phyloP scores from a whole-genome alignment of 2,888 invertebrate species.

The Diachrysia chrysitis region DNA sequence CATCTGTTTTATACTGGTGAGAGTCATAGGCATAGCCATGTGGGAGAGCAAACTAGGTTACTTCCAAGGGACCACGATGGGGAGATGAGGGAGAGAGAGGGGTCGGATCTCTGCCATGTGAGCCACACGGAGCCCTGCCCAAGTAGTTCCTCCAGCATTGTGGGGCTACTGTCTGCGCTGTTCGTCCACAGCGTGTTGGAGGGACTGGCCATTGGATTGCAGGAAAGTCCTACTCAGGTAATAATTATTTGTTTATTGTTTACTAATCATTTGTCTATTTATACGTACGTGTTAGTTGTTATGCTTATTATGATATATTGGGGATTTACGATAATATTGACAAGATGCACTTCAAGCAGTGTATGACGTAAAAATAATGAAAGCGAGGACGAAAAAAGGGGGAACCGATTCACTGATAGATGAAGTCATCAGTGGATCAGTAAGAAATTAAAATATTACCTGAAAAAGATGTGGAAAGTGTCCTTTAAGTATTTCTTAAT shows the following conservation, averaged over 20 bases:
- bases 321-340: too few relatives aligned
- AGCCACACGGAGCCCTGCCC: slow-evolving; percentile 91
- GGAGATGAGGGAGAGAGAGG: slow-evolving; percentile 74
- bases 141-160: slow-evolving; percentile 89
- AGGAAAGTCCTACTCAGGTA: slow-evolving; percentile 91
- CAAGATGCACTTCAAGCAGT: background rate
- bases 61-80: slow-evolving; percentile 67
- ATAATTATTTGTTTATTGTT: slow-evolving; percentile 12
- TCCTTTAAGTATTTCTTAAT: too few relatives aligned
- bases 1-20: slow-evolving; percentile 89
- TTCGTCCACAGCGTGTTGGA: slow-evolving; percentile 94
- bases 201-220: slow-evolving; percentile 94
- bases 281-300: background rate
- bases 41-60: slow-evolving; percentile 72
- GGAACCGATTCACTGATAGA: too few relatives aligned
- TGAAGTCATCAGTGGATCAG: too few relatives aligned
- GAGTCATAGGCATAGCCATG: slow-evolving; percentile 62
- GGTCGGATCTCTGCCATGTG: slow-evolving; percentile 90
- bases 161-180: slow-evolving; percentile 92
- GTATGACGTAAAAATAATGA: background rate
- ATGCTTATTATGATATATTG: background rate
- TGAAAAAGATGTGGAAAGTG: too few relatives aligned
- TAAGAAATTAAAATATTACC: too few relatives aligned
- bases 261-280: background rate
- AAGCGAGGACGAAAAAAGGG: too few relatives aligned